Base-by-base conservation (phyloP, 1,140 invertebrate genomes). In the Papilio machaon region DNA sequence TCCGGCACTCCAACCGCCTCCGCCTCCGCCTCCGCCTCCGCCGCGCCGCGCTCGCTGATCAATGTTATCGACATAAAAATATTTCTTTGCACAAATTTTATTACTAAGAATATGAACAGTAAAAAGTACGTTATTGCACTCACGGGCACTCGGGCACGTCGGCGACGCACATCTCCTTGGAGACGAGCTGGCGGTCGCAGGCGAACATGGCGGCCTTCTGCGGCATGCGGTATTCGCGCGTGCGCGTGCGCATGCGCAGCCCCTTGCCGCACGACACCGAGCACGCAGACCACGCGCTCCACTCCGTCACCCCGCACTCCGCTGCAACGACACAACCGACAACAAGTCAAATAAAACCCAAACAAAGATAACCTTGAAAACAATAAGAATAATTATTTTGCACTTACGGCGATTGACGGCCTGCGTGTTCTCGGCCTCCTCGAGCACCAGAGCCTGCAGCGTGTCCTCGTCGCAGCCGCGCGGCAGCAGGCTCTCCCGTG, bases 151-250 rank as follows among this genome's bases (percentile, higher is more conserved):
- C 97, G 0, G 97, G 92, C 13, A 96, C 89, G 47, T 94, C 92
- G 11, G 97, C 97, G 47, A 97, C 97, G 89, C 97, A 98, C 97
- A 98, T 98, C 95, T 98, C 98, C 91, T 98, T 98, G 76, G 97
- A 97, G 47, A 98, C 95, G 70, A 98, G 94, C 91, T 98, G 98
- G 52, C 97, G 95, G 85, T 97, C 96, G 92, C 98, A 99, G 79
- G 96, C 92, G 89, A 96, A 95, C 96, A 97, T 97, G 83, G 95
- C 93, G 7, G 98, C 98, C 89, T 97, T 97, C 88, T 97, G 95
- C 58, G 97, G 96, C 95, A 97, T 96, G 64, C 96, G 87, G 92
- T 98, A 99, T 81, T 96, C 94, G 79, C 98, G 95, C 35, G 95
- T n/a, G n/a, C n/a, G n/a, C n/a, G n/a, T 96, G 82, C 98, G 95